Evolutionary conservation across 2,888 invertebrate species (phyloP).

Genomic region (Hipparchia sbordonii): DNA sequence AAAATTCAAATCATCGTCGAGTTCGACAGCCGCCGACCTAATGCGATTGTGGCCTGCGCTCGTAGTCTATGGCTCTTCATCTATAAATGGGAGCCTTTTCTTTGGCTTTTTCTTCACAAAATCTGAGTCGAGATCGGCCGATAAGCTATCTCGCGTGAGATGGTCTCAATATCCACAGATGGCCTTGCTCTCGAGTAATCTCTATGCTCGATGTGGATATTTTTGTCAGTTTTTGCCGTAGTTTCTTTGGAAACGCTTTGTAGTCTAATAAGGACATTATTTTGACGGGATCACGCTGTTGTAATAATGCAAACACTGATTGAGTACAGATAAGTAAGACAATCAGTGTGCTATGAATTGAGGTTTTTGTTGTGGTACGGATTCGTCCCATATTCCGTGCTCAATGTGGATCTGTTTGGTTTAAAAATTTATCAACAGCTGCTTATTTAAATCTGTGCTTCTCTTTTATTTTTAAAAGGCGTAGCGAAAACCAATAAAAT

Average conservation of each 20-base stretch:
- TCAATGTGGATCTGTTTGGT: constrained; percentile 21
- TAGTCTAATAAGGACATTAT: constrained; percentile 82
- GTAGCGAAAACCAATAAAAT: too few species aligned
- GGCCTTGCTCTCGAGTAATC: constrained; percentile 78
- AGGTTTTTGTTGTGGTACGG: constrained; percentile 47
- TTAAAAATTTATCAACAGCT: constrained; percentile 27
- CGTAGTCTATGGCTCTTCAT: constrained; percentile 71
- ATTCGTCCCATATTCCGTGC: constrained; percentile 29
- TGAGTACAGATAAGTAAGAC: constrained; percentile 78
- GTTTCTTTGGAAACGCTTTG: constrained; percentile 78
- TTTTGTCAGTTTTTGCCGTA: constrained; percentile 77
- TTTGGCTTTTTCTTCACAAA: constrained; percentile 80
- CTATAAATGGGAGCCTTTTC: constrained; percentile 81
- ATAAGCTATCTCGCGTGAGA: constrained; percentile 80
- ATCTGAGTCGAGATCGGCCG: constrained; percentile 76
- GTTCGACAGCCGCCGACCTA: constrained; percentile 69
- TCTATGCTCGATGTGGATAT: constrained; percentile 66
- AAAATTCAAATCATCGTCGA: constrained; percentile 81
- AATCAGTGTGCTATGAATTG: constrained; percentile 62
- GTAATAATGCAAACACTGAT: constrained; percentile 80
- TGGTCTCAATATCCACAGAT: constrained; percentile 83
- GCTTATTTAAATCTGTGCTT: constrained; percentile 7
- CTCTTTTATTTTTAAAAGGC: constrained; percentile 1
- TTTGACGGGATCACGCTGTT: constrained; percentile 77
- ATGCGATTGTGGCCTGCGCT: constrained; percentile 76